phyloP scores from a whole-genome alignment of 2,113 vertebrate genomes.

The Corvus cornix region DNA sequence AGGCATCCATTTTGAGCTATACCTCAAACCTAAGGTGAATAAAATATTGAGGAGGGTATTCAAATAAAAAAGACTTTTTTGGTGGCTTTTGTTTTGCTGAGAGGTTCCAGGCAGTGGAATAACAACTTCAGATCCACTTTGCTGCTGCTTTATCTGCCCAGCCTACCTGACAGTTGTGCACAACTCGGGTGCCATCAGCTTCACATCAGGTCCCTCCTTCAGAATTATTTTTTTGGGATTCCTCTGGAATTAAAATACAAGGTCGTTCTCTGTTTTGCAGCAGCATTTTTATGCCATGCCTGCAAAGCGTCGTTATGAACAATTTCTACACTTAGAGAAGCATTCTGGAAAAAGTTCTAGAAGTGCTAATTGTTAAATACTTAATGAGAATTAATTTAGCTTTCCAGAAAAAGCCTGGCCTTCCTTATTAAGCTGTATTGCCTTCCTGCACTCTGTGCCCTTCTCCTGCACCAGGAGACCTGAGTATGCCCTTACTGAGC shows the following conservation, averaged over 20 bases:
- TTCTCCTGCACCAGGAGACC: neutral
- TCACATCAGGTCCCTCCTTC: neutral
- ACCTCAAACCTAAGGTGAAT: neutral
- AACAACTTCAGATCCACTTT: neutral
- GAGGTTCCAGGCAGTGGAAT: neutral
- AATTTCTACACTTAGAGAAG: neutral
- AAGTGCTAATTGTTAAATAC: neutral
- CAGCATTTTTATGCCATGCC: neutral
- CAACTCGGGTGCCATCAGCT: neutral
- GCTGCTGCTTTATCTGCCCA: neutral
- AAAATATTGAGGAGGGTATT: neutral
- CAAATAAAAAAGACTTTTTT: neutral
- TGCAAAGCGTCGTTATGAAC: rapidly evolving
- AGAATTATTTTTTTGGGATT: neutral
- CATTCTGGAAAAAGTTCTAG: neutral
- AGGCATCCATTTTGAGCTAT: neutral
- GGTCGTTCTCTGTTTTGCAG: neutral
- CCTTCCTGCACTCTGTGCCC: neutral
- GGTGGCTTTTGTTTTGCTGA: neutral
- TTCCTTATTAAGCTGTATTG: neutral
- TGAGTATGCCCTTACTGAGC: rapidly evolving
- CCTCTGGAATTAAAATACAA: neutral
- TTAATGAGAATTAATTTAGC: neutral
- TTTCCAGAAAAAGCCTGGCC: neutral
- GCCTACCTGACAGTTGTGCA: neutral